Percentiles rank a stretch among this genome's conserved stretches.
Conservation (phyloP, 2,888 invertebrate species). For the Ectropis crepuscularia region DNA sequence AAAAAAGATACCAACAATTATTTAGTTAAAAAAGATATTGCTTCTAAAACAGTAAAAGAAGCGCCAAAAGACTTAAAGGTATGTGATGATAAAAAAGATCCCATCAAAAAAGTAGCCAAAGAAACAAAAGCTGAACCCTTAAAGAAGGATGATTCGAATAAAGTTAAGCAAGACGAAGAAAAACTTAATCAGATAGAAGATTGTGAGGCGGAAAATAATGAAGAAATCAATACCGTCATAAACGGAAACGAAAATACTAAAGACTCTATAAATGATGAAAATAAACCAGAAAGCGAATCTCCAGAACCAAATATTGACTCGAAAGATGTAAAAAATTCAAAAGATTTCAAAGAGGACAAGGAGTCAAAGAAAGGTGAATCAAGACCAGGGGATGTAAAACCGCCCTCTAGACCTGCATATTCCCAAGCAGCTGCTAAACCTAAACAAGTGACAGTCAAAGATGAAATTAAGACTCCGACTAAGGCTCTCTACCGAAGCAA, state of each 20-base stretch:
- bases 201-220: constrained; percentile 19
- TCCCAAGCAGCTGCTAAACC: constrained; percentile 83
- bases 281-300: constrained; percentile 17
- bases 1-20: constrained; percentile 15
- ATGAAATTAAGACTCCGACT: constrained; percentile 65
- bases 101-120: constrained; percentile 13
- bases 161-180: constrained; percentile 16
- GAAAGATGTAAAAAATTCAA: constrained; percentile 7
- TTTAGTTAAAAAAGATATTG: constrained; percentile 16
- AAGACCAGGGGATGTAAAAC: constrained; percentile 57
- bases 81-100: constrained; percentile 50
- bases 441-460: constrained; percentile 63
- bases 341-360: constrained; percentile 47
- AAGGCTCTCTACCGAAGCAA: constrained; percentile 70
- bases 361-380: constrained; percentile 57
- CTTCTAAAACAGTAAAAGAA: constrained; percentile 25
- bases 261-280: constrained; percentile 1
- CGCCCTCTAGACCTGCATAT: constrained; percentile 69
- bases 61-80: constrained; percentile 46
- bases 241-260: constrained; percentile 12
- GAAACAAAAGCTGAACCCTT: constrained; percentile 15
- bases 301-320: constrained; percentile 7
- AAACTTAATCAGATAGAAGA: constrained; percentile 19
- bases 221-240: neutral
- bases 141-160: constrained; percentile 19